Evolutionary conservation across 2,888 invertebrate species (phyloP).

Genomic region (Lagria hirta): DNA sequence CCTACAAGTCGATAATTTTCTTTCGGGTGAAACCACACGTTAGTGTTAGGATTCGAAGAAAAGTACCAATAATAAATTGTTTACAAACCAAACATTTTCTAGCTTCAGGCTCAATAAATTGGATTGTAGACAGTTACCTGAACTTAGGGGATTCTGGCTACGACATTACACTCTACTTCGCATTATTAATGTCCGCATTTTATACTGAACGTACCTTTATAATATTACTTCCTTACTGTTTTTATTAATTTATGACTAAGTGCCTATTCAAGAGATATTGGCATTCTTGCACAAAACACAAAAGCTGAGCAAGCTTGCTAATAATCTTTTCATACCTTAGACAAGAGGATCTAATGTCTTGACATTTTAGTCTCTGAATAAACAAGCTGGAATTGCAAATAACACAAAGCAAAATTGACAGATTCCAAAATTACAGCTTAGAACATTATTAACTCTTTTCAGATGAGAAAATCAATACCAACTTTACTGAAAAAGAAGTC

Average conservation of each 20-base stretch:
- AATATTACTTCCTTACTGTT: conserved; percentile 26
- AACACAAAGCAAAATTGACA: no score
- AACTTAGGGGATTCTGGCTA: conserved; percentile 15
- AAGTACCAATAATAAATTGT: conserved; percentile 15
- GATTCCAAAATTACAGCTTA: no score
- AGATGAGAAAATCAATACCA: no score
- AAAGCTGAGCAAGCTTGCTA: conserved; percentile 13
- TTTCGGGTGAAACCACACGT: conserved; percentile 10
- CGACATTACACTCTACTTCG: conserved; percentile 22
- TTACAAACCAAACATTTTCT: conserved; percentile 10
- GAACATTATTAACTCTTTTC: no score
- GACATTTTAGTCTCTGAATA: no score
- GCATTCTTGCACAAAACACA: conserved; percentile 20
- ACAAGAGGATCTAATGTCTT: no score
- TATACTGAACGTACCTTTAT: conserved; percentile 19
- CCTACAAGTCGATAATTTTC: conserved; percentile 4
- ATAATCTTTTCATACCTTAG: no score
- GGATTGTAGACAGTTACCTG: conserved; percentile 22
- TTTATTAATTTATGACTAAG: conserved; percentile 23
- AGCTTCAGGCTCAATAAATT: conserved; percentile 17
- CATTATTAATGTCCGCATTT: conserved; percentile 25
- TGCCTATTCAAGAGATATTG: conserved; percentile 19
- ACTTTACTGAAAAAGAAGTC: no score
- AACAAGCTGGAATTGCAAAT: no score
- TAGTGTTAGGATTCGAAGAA: conserved; percentile 4